Evolutionary conservation across 2,797 vertebrate species (phyloP).

Genomic region (Sebastes steindachneri): DNA sequence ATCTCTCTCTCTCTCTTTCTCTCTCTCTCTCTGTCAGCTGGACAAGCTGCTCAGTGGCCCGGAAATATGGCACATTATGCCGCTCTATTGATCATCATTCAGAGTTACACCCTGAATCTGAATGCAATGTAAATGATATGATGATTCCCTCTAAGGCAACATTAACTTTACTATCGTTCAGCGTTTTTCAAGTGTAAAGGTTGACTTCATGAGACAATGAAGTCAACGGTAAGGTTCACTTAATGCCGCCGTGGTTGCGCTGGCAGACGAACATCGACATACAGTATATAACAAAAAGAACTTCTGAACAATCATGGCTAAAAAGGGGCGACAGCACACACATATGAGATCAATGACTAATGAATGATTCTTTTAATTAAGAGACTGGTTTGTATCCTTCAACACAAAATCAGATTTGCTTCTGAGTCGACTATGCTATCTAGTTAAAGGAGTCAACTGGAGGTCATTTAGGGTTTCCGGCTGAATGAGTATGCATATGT

Average conservation of each 20-base stretch:
- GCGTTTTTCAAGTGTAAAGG: slow-evolving; percentile 66
- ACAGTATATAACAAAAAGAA: neutral
- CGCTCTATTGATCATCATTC: slow-evolving; percentile 78
- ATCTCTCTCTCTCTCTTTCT: slow-evolving; percentile 18
- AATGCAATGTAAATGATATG: slow-evolving; percentile 85
- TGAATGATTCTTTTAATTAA: slow-evolving; percentile 23
- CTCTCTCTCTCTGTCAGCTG: slow-evolving; percentile 62
- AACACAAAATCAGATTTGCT: slow-evolving; percentile 25
- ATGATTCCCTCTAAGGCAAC: slow-evolving; percentile 79
- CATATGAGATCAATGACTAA: slow-evolving; percentile 1
- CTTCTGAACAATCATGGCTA: neutral
- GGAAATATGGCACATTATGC: slow-evolving; percentile 80
- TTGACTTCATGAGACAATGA: slow-evolving; percentile 63
- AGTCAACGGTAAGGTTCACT: slow-evolving; percentile 28
- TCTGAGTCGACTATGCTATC: slow-evolving; percentile 23
- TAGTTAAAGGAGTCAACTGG: slow-evolving; percentile 68
- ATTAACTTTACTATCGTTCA: slow-evolving; percentile 69
- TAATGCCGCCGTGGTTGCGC: neutral
- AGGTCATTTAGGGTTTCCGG: slow-evolving; percentile 71
- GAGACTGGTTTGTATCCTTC: slow-evolving; percentile 15
- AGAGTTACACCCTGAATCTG: slow-evolving; percentile 71
- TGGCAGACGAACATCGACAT: neutral
- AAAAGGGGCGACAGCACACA: neutral
- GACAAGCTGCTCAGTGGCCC: slow-evolving; percentile 85
- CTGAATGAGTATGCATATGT: slow-evolving; percentile 64